phyloP scores from a whole-genome alignment of 2,888 invertebrate species.

The Ganaspis brasiliensis region DNA sequence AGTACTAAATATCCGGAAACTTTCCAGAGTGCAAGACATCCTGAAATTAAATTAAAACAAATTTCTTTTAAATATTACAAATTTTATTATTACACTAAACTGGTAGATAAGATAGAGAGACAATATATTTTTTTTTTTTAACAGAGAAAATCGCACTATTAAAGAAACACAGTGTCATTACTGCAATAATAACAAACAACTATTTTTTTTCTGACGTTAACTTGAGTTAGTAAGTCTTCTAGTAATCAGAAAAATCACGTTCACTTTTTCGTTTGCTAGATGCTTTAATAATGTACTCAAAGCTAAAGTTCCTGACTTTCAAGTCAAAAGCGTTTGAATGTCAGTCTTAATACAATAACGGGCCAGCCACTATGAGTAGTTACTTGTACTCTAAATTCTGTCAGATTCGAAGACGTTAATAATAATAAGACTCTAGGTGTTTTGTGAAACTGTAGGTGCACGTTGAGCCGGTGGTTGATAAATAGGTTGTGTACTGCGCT shows the following conservation, averaged over 20 bases:
- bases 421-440: conserved; percentile 33
- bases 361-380: conserved; percentile 32
- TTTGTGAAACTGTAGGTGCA: conserved; percentile 53
- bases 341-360: conserved; percentile 38
- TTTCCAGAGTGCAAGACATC: too few relatives aligned
- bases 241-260: not conserved
- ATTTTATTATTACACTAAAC: conserved; percentile 65
- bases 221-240: conserved; percentile 13
- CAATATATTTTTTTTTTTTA: conserved; percentile 54
- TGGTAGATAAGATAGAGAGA: conserved; percentile 65
- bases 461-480: conserved; percentile 79
- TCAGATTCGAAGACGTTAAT: conserved; percentile 4
- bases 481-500: conserved; percentile 77
- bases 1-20: too few relatives aligned
- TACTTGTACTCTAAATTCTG: conserved; percentile 12
- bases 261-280: not conserved
- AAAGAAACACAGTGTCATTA: conserved; percentile 57
- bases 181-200: conserved; percentile 21
- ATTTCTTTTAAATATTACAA: conserved; percentile 50
- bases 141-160: conserved; percentile 58
- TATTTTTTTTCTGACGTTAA: conserved; percentile 7
- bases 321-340: conserved; percentile 30
- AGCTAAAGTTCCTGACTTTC: conserved; percentile 19
- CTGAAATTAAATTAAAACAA: too few relatives aligned
- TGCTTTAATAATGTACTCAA: not conserved